Base-by-base conservation (phyloP, 2,888 invertebrate species). In the Noctua fimbriata region DNA sequence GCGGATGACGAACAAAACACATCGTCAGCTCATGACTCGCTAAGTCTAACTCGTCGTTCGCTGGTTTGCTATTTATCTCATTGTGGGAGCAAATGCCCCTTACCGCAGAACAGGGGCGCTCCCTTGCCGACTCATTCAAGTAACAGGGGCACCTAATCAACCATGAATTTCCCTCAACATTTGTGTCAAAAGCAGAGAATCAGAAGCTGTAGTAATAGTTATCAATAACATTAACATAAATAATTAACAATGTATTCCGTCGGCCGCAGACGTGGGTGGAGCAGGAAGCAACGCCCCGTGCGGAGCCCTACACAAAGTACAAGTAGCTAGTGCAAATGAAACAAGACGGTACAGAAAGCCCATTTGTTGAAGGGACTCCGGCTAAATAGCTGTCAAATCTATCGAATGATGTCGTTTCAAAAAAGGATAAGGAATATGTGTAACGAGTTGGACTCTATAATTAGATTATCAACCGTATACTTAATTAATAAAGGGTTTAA, bases 211-310 rank as follows among this genome's bases (percentile, higher is more conserved):
- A 69, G 78, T 77, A 85, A 78, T 82, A 82, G 86, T 85, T 87
- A 88, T 89, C 87, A 87, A 85, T 87, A 79, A 79, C 78, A 89
- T 88, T 86, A 89, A 86, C 88, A 88, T 89, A 89, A 88, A 86
- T 89, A 88, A 89, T 89, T 84, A 89, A 88, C 88, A 87, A 86
- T 89, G 88, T 88, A 89, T 89, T 82, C 89, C 73, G 76, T 84
- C 84, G 49, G 84, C 73, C 41, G 70, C 83, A 79, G 82, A 82
- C 82, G 88, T 89, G 81, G 88, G 88, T 73, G 89, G 83, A 87
- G 85, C 89, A 89, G 88, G 88, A 89, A 89, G 82, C 89, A 44
- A 84, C 88, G 85, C 80, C 85, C 83, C 75, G 84, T 78, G 79
- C 74, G 69, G 55, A 47, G 82, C 79, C 41, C 81, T 36, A 69